A percentile compares a stretch with the other conserved stretches of the same genome.
Conservation (phyloP, 2,888 invertebrate species). For the Cephus spinipes region DNA sequence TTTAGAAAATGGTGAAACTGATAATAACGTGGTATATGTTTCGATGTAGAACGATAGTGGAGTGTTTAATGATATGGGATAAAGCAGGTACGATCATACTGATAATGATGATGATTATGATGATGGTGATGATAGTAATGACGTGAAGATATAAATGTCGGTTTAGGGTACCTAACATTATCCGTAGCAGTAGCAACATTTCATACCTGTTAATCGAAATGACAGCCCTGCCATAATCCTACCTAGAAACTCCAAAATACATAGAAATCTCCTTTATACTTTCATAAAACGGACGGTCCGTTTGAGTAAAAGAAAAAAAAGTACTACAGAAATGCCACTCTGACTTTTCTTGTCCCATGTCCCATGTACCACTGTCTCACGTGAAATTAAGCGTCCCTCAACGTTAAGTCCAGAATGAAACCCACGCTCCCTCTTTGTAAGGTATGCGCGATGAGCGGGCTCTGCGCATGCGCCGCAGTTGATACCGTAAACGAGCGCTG, state of each 20-base stretch:
- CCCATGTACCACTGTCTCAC: background rate
- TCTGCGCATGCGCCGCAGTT: background rate
- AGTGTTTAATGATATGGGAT: background rate
- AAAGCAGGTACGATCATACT: background rate
- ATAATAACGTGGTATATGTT: background rate
- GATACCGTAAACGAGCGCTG: too few species aligned
- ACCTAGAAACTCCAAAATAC: background rate
- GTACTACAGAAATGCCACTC: background rate
- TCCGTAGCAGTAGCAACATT: conserved; percentile 28
- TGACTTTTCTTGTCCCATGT: background rate
- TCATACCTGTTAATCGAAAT: background rate
- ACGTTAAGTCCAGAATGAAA: background rate
- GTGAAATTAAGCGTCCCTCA: background rate
- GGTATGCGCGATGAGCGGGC: background rate
- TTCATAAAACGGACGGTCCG: conserved; percentile 11
- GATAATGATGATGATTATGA: too few species aligned
- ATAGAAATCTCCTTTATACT: conserved; percentile 2
- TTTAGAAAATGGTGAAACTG: background rate
- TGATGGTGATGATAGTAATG: background rate
- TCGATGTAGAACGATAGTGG: background rate
- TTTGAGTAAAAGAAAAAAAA: conserved; percentile 20
- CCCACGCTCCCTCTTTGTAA: background rate
- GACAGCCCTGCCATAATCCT: background rate
- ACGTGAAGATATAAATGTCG: conserved; percentile 1
- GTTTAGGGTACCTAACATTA: conserved; percentile 31